phyloP scores from a whole-genome alignment of 92 coral and sea anemone species.

The Epizoanthus rinbou region DNA sequence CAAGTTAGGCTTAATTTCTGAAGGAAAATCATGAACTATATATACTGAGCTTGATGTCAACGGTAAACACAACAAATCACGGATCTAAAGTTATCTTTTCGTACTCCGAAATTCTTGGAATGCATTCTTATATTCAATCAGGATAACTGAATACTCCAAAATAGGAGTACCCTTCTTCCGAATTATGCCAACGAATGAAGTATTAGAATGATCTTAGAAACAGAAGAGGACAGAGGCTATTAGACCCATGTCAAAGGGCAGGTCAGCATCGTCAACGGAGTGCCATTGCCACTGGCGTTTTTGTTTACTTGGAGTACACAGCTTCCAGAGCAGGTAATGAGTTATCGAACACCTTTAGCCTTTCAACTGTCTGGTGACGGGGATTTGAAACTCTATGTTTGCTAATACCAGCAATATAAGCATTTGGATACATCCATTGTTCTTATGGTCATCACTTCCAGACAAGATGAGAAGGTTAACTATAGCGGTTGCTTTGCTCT shows the following conservation, averaged over 20 bases:
- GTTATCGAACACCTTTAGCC: neutral
- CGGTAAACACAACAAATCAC: too few species aligned
- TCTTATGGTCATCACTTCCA: neutral
- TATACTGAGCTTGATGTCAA: too few species aligned
- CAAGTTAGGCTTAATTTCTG: too few species aligned
- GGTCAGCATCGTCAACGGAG: neutral
- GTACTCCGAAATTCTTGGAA: too few species aligned
- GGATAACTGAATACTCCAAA: too few species aligned
- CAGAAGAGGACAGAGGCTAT: too few species aligned
- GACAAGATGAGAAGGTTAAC: neutral
- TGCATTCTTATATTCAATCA: too few species aligned
- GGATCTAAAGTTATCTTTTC: too few species aligned
- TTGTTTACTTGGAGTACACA: neutral
- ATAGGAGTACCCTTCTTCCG: too few species aligned
- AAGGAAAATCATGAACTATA: too few species aligned
- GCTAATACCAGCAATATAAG: neutral
- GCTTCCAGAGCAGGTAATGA: neutral
- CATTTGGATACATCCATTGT: neutral
- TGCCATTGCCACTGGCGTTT: neutral
- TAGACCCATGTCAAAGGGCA: neutral
- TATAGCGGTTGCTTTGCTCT: neutral
- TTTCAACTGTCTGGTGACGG: neutral
- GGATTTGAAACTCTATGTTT: neutral
- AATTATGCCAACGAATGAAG: too few species aligned
- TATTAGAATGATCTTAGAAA: too few species aligned